Base-by-base conservation (phyloP, 2,113 vertebrate genomes). In the Chionomys nivalis region DNA sequence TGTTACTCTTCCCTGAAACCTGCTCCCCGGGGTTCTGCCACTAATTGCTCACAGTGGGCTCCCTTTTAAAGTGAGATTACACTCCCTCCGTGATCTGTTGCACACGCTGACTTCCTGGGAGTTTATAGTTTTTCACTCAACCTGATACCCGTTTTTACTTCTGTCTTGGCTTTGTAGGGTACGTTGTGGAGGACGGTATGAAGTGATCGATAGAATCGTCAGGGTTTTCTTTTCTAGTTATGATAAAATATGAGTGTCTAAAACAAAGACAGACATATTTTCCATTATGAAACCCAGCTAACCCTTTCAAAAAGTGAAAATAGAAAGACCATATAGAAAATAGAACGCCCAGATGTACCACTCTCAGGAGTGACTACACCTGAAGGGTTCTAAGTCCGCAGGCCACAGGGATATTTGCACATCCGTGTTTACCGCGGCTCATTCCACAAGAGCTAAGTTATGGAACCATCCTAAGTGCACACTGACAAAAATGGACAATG, bases 1-100 rank as follows among this genome's bases (percentile, higher is more conserved):
- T 13, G 65, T 96, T 94, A 81, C 92, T 97, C 92, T 96, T 58
- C 81, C 90, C 86, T 85, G 90, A 96, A 83, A 92, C 94, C 89
- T 87, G 68, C 52, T 63, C 68, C 68, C 75, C 65, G 66, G 76
- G 63, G 77, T 96, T 93, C 95, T 47, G 17, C 2, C 28, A 92
- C 93, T 97, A 93, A 94, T 89, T 87, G 89, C 96, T 96, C 95
- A 91, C 90, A 81, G 91, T 24, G 9, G 31, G 95, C 78, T 88
- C 42, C 52, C 92, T 96, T 86, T 94, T n/a, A 92, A 76, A 86
- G 83, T 17, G 78, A 75, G 87, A 95, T 96, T 36, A 78, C 87
- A 88, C 94, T 93, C 78, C 81, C 81, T 28, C 23, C 55, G 79
- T 89, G 94, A 73, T 58, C 28, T 55, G 63, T 86, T 65, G 42